Base-by-base conservation (phyloP, 2,888 invertebrate species). In the Cordilura impudica region DNA sequence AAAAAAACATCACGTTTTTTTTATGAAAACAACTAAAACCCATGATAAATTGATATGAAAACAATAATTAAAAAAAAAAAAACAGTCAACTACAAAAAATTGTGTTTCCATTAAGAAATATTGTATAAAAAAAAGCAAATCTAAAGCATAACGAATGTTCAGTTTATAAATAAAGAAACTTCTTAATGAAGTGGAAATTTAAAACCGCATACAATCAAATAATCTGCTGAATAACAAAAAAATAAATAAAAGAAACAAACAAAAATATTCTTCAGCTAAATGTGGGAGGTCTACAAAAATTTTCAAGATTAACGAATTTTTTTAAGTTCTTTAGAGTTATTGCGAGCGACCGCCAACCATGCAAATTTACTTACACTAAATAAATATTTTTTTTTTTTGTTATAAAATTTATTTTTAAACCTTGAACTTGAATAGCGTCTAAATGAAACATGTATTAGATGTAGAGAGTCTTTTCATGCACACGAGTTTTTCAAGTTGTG, bases 131-230 rank as follows among this genome's bases (percentile, higher is more conserved):
- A 14, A 12, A 16, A 10, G 2, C 23, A 53, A 31, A 54, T 23
- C 14, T 58, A 58, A 58, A 58, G 23, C 21, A 19, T 1, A 58
- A 58, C 39, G 58, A 58, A 39, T 58, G 8, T 58, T 23, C 8
- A 58, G 14, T 39, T 58, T 16, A 14, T 35, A 39, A 26, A 58
- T 14, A 45, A 39, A 19, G 1, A 35, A 12, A 31, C 2, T 8
- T 39, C 16, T 47, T 49, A 60, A 58, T 49, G 49, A 69, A 69
- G 26, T 39, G 16, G 69, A 69, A 69, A 69, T 58, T 58, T 26
- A 35, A 69, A 69, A 69, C 69, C 58, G 2, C 58, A 49, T 23
- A 18, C 26, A 39, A 43, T n/a, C n/a, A 21, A 23, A 14, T 65
- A 47, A 18, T 61, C 4, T 47, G 47, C 4, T 61, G 51, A 7